A percentile compares a stretch with the other conserved stretches of the same genome.
These are phyloP conservation scores for Nothocercus nigrocapillus DNA, from an alignment of 2,113 vertebrate genomes.

Conservation along the genomic window DNA sequence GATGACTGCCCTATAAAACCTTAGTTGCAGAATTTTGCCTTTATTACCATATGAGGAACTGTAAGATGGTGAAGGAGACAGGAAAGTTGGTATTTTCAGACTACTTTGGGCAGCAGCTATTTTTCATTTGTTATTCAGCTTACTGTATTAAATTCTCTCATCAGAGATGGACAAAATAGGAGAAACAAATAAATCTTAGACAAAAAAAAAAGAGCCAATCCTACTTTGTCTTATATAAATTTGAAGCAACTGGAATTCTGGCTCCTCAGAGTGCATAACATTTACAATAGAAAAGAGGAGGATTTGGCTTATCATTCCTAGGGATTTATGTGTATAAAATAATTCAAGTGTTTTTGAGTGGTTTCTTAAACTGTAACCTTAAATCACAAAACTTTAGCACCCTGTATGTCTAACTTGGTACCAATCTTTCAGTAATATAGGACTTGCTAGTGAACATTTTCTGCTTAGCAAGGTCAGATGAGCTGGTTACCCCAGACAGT, in stretches of 20 bases:
- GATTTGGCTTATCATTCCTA: neutral
- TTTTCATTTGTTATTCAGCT: neutral
- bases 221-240: neutral
- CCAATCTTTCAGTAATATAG: rapidly evolving
- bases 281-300: neutral
- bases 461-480: neutral
- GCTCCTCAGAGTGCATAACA: rapidly evolving
- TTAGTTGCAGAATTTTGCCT: neutral
- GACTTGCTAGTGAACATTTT: neutral
- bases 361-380: neutral
- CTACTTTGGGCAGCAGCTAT: neutral
- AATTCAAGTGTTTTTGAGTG: neutral
- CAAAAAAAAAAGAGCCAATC: neutral
- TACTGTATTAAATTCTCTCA: neutral
- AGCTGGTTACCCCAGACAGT: neutral
- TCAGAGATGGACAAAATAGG: neutral
- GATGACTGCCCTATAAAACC: neutral
- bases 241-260: neutral
- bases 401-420: neutral
- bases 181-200: conserved; percentile 2
- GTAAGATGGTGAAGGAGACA: neutral
- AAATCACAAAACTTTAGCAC: neutral
- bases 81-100: neutral
- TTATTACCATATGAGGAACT: neutral
- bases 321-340: conserved; percentile 2